phyloP scores from a whole-genome alignment of 2,113 vertebrate genomes.

The Ceyx melanurus region DNA sequence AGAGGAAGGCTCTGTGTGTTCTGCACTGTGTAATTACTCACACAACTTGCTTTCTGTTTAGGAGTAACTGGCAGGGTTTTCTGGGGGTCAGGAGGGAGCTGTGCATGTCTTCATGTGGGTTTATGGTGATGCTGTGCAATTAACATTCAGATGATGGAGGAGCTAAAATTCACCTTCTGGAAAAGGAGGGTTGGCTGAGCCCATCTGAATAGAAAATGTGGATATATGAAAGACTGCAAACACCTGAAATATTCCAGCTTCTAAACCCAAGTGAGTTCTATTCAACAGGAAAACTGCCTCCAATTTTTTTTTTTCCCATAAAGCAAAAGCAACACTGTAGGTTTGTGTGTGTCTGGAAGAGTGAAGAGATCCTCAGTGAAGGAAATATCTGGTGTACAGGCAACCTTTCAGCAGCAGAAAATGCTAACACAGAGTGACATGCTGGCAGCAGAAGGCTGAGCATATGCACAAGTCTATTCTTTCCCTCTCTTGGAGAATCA shows the following conservation, averaged over 20 bases:
- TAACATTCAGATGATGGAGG: not conserved
- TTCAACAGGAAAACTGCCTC: not conserved
- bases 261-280: not conserved
- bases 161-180: slow-evolving; percentile 24
- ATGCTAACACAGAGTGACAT: not conserved
- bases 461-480: slow-evolving; percentile 48
- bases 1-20: slow-evolving; percentile 25
- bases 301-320: not conserved
- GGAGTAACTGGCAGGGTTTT: slow-evolving; percentile 38
- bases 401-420: slow-evolving; percentile 6
- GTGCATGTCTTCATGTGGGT: slow-evolving; percentile 22
- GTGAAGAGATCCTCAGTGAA: not conserved
- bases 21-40: slow-evolving; percentile 52
- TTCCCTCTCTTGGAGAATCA: slow-evolving; percentile 34
- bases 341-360: not conserved
- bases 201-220: not conserved
- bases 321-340: not conserved
- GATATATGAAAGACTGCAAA: not conserved
- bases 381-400: not conserved
- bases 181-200: not conserved
- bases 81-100: slow-evolving; percentile 24
- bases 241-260: slow-evolving; percentile 7
- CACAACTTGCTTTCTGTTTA: slow-evolving; percentile 49
- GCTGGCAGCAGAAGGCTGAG: slow-evolving; percentile 35
- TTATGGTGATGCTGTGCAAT: slow-evolving; percentile 20